Evolutionary conservation across 2,797 vertebrate species (phyloP).

Genomic region (Acanthis flammea): DNA sequence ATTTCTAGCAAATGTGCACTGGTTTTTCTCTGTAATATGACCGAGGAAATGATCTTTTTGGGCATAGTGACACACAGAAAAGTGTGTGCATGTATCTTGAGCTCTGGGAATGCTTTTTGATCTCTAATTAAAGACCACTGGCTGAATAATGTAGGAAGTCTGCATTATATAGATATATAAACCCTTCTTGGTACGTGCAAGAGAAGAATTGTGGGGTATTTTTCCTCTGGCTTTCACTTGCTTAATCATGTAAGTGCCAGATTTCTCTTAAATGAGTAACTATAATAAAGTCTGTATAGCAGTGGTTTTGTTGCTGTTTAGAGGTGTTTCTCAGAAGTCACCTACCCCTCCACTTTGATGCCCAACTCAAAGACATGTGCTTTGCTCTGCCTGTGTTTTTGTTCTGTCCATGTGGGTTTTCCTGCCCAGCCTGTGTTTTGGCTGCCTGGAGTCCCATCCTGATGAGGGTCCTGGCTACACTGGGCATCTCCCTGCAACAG

Average conservation of each 20-base stretch:
- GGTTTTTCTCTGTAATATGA: background rate
- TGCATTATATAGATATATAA: background rate
- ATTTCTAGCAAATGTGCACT: background rate
- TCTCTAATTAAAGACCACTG: constrained; percentile 20
- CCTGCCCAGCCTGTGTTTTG: background rate
- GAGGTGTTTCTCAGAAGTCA: background rate
- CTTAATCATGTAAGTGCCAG: background rate
- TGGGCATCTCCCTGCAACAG: background rate
- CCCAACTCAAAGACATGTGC: background rate
- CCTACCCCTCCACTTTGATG: fast-evolving
- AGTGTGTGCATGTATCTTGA: background rate
- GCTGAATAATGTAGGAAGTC: background rate
- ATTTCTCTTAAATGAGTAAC: background rate
- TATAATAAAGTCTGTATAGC: background rate
- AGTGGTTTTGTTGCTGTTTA: background rate
- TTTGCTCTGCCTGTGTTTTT: background rate
- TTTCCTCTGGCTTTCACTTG: background rate
- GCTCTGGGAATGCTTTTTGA: background rate
- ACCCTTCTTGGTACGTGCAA: background rate
- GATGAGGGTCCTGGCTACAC: background rate
- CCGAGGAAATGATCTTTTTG: background rate
- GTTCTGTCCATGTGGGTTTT: background rate
- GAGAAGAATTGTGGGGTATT: background rate
- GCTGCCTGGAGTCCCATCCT: background rate
- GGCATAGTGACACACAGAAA: background rate